phyloP scores from a whole-genome alignment of 2,888 invertebrate species.

The Malachius bipustulatus region DNA sequence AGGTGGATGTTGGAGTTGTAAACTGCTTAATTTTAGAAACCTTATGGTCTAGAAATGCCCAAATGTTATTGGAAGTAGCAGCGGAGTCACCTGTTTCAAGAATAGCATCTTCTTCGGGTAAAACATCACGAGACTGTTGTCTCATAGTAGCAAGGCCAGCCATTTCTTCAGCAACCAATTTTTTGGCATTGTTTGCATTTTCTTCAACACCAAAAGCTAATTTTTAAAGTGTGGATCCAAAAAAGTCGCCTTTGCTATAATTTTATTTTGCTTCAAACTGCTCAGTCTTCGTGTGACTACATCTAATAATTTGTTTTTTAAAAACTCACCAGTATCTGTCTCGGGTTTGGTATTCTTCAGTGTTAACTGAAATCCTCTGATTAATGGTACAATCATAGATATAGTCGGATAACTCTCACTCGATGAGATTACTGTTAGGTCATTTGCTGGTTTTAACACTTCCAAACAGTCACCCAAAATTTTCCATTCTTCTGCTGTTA shows the following conservation, averaged over 20 bases:
- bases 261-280: slow-evolving; percentile 17
- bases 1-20: slow-evolving; percentile 10
- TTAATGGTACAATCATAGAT: slow-evolving; percentile 20
- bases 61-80: slow-evolving; percentile 7
- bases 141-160: no score
- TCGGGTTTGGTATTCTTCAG: slow-evolving; percentile 5
- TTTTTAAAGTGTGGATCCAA: slow-evolving; percentile 13
- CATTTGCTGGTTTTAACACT: slow-evolving; percentile 12
- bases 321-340: slow-evolving; percentile 13
- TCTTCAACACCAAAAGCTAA: slow-evolving; percentile 8
- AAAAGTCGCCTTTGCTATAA: slow-evolving; percentile 17
- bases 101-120: no score
- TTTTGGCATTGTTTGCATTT: slow-evolving; percentile 12
- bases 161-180: slow-evolving; percentile 10
- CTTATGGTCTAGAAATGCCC: slow-evolving; percentile 14
- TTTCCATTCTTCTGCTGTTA: slow-evolving; percentile 14
- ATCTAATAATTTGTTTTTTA: slow-evolving; percentile 14
- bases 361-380: slow-evolving; percentile 20
- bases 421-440: slow-evolving; percentile 12
- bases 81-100: no score
- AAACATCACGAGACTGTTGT: no score
- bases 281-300: slow-evolving; percentile 16
- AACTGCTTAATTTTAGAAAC: slow-evolving; percentile 8
- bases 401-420: slow-evolving; percentile 16
- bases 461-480: slow-evolving; percentile 12